Evolutionary conservation across 2,888 invertebrate species (phyloP).

Genomic region (Trachelus tabidus): DNA sequence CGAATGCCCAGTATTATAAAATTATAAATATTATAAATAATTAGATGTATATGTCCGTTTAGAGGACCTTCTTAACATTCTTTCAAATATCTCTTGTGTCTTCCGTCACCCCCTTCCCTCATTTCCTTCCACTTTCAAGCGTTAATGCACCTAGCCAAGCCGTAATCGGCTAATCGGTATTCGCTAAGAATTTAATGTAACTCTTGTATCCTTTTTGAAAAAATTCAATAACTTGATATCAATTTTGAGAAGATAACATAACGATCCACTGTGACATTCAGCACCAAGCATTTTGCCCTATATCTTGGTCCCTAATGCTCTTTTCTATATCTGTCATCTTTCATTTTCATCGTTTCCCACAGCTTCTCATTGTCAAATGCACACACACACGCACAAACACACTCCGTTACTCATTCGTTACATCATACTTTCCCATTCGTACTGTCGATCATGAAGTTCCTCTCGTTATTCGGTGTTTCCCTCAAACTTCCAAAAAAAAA

Average conservation of each 20-base stretch:
- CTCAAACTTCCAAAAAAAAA: background rate
- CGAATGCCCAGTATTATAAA: slow-evolving; percentile 59
- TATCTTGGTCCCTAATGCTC: slow-evolving; percentile 57
- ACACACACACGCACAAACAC: slow-evolving; percentile 2
- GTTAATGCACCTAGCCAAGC: no score
- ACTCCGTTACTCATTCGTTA: slow-evolving; percentile 17
- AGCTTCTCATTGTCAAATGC: slow-evolving; percentile 3
- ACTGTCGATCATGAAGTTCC: background rate
- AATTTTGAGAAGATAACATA: slow-evolving; percentile 9
- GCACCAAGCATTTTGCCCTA: slow-evolving; percentile 28
- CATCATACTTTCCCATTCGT: background rate
- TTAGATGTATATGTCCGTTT: slow-evolving; percentile 35
- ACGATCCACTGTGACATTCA: slow-evolving; percentile 50
- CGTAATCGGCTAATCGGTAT: no score
- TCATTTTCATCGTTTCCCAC: slow-evolving; percentile 2
- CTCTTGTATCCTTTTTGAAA: no score
- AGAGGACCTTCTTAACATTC: slow-evolving; percentile 12
- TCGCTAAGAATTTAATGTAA: no score
- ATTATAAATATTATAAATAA: slow-evolving; percentile 63
- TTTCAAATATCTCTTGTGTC: no score
- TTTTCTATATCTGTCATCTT: slow-evolving; percentile 24
- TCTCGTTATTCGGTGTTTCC: background rate
- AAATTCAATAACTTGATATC: background rate
- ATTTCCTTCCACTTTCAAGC: no score
- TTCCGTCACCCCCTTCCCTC: no score